Evolutionary conservation across 2,797 vertebrate species (phyloP).

Genomic region (Eremophila alpestris): DNA sequence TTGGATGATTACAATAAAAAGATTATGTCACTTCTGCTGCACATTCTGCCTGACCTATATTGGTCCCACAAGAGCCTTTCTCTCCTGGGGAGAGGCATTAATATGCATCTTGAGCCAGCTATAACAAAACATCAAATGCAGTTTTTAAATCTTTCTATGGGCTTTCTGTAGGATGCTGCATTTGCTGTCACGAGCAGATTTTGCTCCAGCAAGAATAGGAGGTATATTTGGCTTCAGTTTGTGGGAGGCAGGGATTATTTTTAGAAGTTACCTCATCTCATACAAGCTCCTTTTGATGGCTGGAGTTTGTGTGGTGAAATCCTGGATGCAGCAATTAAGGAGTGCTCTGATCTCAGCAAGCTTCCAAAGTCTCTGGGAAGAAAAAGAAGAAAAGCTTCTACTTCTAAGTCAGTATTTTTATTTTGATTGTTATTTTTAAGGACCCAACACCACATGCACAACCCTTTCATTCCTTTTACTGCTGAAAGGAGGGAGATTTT

Average conservation of each 20-base stretch:
- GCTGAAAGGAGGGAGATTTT: background rate
- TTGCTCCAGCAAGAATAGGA: conserved; percentile 9
- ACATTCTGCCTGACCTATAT: conserved; percentile 1
- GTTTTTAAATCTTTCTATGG: background rate
- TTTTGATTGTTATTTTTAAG: background rate
- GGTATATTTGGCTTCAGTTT: conserved; percentile 53
- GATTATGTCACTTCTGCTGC: background rate
- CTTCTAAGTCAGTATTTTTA: background rate
- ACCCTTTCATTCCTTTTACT: background rate
- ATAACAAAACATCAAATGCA: conserved; percentile 8
- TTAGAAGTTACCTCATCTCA: conserved; percentile 54
- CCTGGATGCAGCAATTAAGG: conserved; percentile 45
- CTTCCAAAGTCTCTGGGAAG: background rate
- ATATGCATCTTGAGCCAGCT: conserved; percentile 12
- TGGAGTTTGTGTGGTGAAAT: conserved; percentile 38
- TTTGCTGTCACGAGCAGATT: conserved; percentile 39
- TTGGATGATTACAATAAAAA: background rate
- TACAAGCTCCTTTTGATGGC: conserved; percentile 43
- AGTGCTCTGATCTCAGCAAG: conserved; percentile 48
- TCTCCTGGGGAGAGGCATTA: background rate
- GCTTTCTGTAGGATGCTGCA: conserved; percentile 24
- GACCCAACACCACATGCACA: background rate
- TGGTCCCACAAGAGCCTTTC: background rate
- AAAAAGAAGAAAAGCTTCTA: conserved; percentile 11
- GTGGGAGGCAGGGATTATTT: conserved; percentile 56